Base-by-base conservation (phyloP, 1,140 invertebrate genomes). In the Chironomus tepperi region DNA sequence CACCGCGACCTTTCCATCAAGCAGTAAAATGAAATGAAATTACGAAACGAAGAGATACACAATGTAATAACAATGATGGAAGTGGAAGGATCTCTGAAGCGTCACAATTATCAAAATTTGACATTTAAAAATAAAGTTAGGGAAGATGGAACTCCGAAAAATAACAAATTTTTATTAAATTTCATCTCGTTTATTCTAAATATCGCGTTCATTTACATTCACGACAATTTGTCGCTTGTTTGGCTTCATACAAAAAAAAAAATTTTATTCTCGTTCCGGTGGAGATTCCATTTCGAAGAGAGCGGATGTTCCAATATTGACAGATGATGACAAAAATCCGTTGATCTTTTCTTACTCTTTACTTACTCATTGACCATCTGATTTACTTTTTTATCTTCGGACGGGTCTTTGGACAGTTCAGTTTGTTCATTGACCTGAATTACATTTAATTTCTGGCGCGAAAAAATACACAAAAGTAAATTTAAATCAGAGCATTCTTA, bases 301-400 rank as follows among this genome's bases (percentile, higher is more conserved):
- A 21, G 16, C 65, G 65, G 65, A 70, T 70, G 65, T 70, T 70
- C 65, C n/a, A 70, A 70, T 70, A 70, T 70, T 70, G 65, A 70
- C 65, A 70, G 65, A 70, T 70, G 65, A 70, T 70, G 65, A 70
- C 3, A 18, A 70, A 70, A 70, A 70, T 70, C 65, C 65, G 65
- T 70, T 70, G 65, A 70, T 19, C 18, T 16, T 57, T n/a, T 7
- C 10, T 57, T n/a, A 57, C 2, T 57, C n/a, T n/a, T 12, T 57
- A n/a, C 7, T 12, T 57, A n/a, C 7, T 57, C 47, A 57, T 57
- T 57, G 47, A 57, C 47, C 47, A 10, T 12, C 47, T 12, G 47
- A 57, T 57, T 57, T 57, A 57, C 2, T 34, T 34, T 34, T 34
- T 34, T 34, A 34, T 34, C 24, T 34, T 34, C 24, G 5, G 24